Percentiles rank a stretch among this genome's conserved stretches.
Conservation (phyloP, 2,888 invertebrate species). For the Coelinius sp. region DNA sequence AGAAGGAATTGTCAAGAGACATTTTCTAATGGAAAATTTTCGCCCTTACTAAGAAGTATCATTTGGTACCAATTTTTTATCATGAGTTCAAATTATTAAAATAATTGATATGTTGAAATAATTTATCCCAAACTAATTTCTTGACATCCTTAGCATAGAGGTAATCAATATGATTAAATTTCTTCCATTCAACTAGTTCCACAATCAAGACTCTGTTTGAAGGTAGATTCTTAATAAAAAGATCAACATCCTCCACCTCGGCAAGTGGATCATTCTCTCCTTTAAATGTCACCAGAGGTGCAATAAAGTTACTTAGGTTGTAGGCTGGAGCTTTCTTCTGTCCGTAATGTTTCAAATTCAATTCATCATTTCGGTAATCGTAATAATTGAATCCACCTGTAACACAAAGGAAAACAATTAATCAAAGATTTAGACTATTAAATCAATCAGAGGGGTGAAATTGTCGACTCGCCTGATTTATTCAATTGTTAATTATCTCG, state of each 20-base stretch:
- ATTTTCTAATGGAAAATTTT: no score
- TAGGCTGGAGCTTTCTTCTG: conserved; percentile 39
- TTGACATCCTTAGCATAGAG: conserved; percentile 76
- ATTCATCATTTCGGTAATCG: conserved; percentile 70
- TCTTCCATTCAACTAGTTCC: conserved; percentile 75
- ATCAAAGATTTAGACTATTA: no score
- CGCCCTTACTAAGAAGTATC: no score
- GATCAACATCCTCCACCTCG: neutral
- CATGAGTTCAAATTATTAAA: no score
- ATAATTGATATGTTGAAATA: no score
- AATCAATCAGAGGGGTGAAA: no score
- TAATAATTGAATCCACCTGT: conserved; percentile 76
- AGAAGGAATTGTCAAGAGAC: no score
- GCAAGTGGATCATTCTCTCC: conserved; percentile 36
- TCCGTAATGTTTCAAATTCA: conserved; percentile 40
- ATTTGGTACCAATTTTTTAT: no score
- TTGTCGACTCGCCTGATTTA: no score
- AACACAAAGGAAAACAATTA: no score
- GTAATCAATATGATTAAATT: conserved; percentile 81
- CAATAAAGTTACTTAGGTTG: conserved; percentile 57
- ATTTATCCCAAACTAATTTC: conserved; percentile 73
- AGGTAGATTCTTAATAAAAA: neutral
- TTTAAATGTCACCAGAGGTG: conserved; percentile 31
- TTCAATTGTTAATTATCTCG: no score
- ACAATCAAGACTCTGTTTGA: conserved; percentile 50